These are phyloP conservation scores for Aphis craccivora DNA, from an alignment of 1,140 invertebrate species.

Conservation along the genomic window DNA sequence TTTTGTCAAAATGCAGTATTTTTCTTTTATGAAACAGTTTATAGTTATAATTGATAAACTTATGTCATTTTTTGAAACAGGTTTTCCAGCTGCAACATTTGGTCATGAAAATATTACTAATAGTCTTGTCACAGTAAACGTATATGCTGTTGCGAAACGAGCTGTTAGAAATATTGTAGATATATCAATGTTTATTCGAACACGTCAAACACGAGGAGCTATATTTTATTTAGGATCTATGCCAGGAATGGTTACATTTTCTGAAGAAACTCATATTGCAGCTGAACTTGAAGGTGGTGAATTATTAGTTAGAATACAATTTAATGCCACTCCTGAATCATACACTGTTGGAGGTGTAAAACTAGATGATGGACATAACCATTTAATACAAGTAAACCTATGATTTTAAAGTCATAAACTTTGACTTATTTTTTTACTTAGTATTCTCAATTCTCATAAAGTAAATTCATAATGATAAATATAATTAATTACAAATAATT, in stretches of 20 bases:
- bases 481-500: too few species aligned
- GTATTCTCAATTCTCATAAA: neutral
- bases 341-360: constrained; percentile 83
- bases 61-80: constrained; percentile 64
- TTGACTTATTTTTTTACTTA: neutral
- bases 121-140: constrained; percentile 76
- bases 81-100: constrained; percentile 89
- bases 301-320: constrained; percentile 78
- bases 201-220: constrained; percentile 80
- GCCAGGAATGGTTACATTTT: constrained; percentile 64
- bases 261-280: constrained; percentile 76
- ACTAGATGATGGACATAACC: constrained; percentile 84
- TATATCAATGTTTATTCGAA: constrained; percentile 92
- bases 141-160: constrained; percentile 72
- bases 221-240: constrained; percentile 88
- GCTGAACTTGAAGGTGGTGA: constrained; percentile 80
- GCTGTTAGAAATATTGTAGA: constrained; percentile 81
- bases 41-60: neutral
- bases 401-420: neutral
- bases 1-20: too few species aligned
- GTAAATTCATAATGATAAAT: neutral
- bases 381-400: constrained; percentile 77
- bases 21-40: too few species aligned
- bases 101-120: constrained; percentile 81
- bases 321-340: constrained; percentile 79